Base-by-base conservation (phyloP, 2,797 vertebrate genomes). In the Poecilia gillii region DNA sequence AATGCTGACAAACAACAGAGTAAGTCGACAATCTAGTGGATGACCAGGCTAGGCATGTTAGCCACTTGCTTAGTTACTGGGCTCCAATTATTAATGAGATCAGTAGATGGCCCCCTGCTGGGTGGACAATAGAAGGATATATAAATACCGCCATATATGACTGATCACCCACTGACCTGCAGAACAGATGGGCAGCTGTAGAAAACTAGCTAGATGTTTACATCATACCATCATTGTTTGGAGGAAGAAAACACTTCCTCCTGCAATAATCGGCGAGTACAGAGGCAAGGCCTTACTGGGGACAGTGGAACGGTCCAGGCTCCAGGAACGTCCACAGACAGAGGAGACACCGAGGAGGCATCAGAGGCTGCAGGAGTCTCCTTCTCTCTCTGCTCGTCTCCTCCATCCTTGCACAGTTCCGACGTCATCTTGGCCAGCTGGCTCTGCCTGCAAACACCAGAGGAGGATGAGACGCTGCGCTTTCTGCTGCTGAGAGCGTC, bases 371-470 rank as follows among this genome's bases (percentile, higher is more conserved):
- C 81, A 2, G 80, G 62, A 80, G 84, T 73, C 80, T 91, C 91
- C 74, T 85, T 89, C 87, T 89, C 93, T 81, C 85, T 90, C 85
- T 77, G 84, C 76, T 85, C 79, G 3, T 88, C 88, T 79, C 82
- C 81, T 75, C 86, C 78, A 2, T 91, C 86, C 51, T 94, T 93
- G 41, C 84, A 92, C 20, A 90, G 89, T 49, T 91, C 90, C 51
- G 92, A 91, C 43, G 90, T 94, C 91, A 94, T 91, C 87, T 82
- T 89, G 0, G 85, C 91, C 85, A 94, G 81, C 83, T 93, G 93
- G 46, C 62, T 91, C 88, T 92, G 88, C 80, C 93, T 94, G 73
- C n/a, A 75, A 18, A 45, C n/a, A 64, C 6, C 16, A 55, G 46
- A 55, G 8, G 23, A n/a, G 25, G 53, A 4, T 55, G 53, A 55